These are phyloP conservation scores for Cercopithecus petaurista DNA, from an alignment of 2,797 vertebrate species.

Conservation along the genomic window DNA sequence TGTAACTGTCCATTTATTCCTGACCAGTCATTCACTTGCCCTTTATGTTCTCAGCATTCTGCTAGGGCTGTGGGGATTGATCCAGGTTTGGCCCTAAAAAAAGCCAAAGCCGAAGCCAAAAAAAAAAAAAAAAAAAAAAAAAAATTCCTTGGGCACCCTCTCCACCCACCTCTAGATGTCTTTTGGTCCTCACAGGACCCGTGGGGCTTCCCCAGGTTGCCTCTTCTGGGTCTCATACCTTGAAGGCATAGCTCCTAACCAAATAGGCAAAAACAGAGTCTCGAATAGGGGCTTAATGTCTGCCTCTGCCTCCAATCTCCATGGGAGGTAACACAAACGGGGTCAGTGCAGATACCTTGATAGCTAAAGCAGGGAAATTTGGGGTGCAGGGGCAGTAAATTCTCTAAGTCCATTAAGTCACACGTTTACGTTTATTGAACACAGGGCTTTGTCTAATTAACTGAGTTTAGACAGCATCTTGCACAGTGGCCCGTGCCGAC, in stretches of 20 bases:
- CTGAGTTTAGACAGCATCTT: background rate
- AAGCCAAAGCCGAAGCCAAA: background rate
- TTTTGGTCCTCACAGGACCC: no score
- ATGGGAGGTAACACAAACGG: fast-evolving
- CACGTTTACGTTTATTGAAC: background rate
- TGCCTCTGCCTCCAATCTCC: background rate
- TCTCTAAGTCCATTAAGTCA: background rate
- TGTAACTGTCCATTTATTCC: background rate
- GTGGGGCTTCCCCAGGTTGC: no score
- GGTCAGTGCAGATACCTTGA: background rate
- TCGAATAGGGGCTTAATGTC: background rate
- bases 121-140: background rate
- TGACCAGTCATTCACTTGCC: no score
- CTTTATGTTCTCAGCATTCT: background rate
- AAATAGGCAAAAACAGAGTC: background rate
- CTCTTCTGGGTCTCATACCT: background rate
- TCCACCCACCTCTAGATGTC: background rate
- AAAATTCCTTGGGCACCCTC: no score
- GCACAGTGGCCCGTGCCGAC: no score
- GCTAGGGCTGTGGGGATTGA: background rate
- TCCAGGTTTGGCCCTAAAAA: background rate
- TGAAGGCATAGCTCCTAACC: background rate
- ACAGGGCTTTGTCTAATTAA: background rate
- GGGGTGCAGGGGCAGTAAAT: background rate
- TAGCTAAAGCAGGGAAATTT: background rate